Percentiles rank a stretch among this genome's conserved stretches.
These are phyloP conservation scores for Cryptotermes secundus DNA, from an alignment of 1,140 invertebrate species.

Conservation along the genomic window DNA sequence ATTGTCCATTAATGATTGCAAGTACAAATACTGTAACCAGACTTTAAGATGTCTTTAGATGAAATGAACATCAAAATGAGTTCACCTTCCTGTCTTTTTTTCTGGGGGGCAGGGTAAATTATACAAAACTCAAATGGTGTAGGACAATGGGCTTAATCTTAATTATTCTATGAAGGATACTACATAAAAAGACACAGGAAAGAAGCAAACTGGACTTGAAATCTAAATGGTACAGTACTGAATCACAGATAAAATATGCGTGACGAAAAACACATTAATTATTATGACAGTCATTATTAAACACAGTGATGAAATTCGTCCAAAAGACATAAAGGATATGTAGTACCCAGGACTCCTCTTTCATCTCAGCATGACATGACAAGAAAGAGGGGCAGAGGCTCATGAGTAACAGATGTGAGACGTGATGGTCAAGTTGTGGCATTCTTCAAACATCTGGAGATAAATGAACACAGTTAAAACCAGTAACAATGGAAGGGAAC, in stretches of 20 bases:
- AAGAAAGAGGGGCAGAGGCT: constrained; percentile 1
- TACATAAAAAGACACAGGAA: background rate
- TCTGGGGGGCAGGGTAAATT: no score
- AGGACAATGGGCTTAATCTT: no score
- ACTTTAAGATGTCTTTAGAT: background rate
- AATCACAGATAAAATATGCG: constrained; percentile 29
- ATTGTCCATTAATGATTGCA: background rate
- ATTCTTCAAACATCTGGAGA: background rate
- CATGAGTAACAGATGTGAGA: background rate
- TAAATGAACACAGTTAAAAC: background rate
- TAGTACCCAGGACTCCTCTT: background rate
- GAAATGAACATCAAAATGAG: background rate
- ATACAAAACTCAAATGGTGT: no score
- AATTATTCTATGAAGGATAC: no score
- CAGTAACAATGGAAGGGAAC: background rate
- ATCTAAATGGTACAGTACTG: constrained; percentile 16
- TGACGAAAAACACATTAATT: constrained; percentile 29
- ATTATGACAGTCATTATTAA: constrained; percentile 25
- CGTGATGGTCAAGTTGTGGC: constrained; percentile 7
- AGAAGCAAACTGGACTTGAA: background rate
- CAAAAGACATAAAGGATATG: background rate
- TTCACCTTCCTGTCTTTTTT: background rate
- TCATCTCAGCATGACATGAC: constrained; percentile 9
- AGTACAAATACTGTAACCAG: background rate
- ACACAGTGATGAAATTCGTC: background rate